Percentiles rank a stretch among this genome's conserved stretches.
Conservation (phyloP, 2,888 invertebrate genomes). For the Scaptomyza tumidula region DNA sequence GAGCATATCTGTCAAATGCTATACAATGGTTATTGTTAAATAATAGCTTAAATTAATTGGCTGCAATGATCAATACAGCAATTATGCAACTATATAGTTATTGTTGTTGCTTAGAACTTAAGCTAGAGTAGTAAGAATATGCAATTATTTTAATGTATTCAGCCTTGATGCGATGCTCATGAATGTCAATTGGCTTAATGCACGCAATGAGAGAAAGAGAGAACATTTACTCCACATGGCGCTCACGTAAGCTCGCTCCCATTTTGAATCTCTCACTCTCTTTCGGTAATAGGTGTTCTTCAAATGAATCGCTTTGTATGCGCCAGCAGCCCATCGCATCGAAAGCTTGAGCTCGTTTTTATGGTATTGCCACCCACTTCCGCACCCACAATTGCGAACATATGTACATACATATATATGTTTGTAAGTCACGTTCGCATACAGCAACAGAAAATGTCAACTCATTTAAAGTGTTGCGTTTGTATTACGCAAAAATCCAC, state of each 20-base stretch:
- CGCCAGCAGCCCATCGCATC: constrained; percentile 55
- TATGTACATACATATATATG: not conserved
- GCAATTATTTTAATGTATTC: constrained; percentile 79
- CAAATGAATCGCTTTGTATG: constrained; percentile 76
- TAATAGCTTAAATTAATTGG: constrained; percentile 36
- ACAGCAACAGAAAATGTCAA: constrained; percentile 65
- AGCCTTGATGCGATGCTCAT: constrained; percentile 77
- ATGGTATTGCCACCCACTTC: constrained; percentile 60
- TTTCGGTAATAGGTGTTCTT: not conserved
- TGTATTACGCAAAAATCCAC: constrained; percentile 70
- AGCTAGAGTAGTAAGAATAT: constrained; percentile 61
- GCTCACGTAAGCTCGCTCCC: constrained; percentile 31
- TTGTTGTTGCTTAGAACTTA: constrained; percentile 31
- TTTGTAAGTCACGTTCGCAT: constrained; percentile 56
- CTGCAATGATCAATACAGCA: constrained; percentile 50
- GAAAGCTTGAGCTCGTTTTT: constrained; percentile 54
- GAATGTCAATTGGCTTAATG: constrained; percentile 74
- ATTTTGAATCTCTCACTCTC: not conserved
- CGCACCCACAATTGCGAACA: constrained; percentile 51
- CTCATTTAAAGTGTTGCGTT: constrained; percentile 70
- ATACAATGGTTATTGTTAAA: constrained; percentile 38
- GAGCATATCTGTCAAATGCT: constrained; percentile 22
- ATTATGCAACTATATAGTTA: constrained; percentile 44
- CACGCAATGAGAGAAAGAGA: constrained; percentile 25
- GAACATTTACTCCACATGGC: constrained; percentile 38